Conservation (phyloP, 2,113 vertebrate species). For the Sceloporus undulatus region DNA sequence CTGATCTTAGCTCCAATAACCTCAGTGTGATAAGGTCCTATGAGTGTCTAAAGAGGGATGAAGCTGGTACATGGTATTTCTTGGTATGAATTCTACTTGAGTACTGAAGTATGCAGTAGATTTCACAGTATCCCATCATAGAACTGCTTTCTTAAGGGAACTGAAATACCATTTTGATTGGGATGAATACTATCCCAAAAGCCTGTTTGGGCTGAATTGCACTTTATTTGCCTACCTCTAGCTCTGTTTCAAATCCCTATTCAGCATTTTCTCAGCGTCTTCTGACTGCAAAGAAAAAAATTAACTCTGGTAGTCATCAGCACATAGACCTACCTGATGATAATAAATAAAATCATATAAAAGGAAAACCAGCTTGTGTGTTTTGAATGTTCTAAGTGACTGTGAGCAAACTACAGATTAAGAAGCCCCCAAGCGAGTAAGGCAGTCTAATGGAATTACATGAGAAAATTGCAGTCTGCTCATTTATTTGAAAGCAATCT, state of each 20-base stretch:
- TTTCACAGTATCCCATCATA: neutral
- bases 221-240: neutral
- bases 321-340: neutral
- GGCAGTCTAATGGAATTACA: neutral
- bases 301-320: neutral
- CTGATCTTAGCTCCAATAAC: too few relatives aligned
- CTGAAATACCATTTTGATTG: neutral
- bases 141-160: neutral
- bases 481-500: neutral
- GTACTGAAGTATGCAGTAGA: neutral
- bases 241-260: neutral
- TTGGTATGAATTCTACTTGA: neutral
- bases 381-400: neutral
- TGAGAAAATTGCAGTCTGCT: neutral
- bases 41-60: neutral
- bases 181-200: neutral
- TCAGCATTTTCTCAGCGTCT: neutral
- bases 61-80: neutral
- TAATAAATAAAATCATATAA: neutral
- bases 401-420: conserved; percentile 9
- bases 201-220: neutral
- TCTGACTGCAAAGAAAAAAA: neutral
- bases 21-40: neutral
- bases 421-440: neutral
- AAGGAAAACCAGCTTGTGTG: neutral